phyloP scores from a whole-genome alignment of 2,113 vertebrate species.

The Corynorhinus townsendii region DNA sequence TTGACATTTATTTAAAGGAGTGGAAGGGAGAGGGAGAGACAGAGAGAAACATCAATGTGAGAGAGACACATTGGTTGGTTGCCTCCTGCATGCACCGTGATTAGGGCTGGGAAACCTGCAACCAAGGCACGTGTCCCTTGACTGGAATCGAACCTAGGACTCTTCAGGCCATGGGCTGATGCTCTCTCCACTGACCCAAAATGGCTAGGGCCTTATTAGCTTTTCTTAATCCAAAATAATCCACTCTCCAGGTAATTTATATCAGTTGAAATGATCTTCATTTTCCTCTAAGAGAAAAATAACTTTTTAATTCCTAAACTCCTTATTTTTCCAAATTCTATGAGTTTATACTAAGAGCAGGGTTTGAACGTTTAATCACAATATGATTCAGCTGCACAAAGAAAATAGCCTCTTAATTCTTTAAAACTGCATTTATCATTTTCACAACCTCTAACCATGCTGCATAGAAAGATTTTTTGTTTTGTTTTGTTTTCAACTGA shows the following conservation, averaged over 20 bases:
- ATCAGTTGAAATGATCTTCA: not conserved
- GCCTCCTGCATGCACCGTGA: no score
- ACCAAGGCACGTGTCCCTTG: no score
- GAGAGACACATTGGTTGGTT: no score
- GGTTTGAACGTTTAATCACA: not conserved
- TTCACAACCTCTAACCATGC: not conserved
- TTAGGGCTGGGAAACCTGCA: no score
- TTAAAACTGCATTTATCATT: not conserved
- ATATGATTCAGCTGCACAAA: not conserved
- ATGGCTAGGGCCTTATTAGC: not conserved
- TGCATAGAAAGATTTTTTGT: not conserved
- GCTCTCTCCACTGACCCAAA: no score
- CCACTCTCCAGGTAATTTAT: not conserved
- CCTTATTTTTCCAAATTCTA: not conserved
- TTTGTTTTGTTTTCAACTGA: not conserved
- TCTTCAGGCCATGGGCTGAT: no score
- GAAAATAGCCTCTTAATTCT: not conserved
- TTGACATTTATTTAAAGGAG: no score
- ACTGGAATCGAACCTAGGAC: no score
- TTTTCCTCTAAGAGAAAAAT: not conserved
- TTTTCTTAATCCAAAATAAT: slow-evolving; percentile 1
- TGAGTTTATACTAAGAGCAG: not conserved
- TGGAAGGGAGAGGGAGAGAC: no score
- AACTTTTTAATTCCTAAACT: not conserved
- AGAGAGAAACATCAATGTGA: no score